Percentiles rank a stretch among this genome's conserved stretches.
Evolutionary conservation across 2,888 invertebrate genomes (phyloP).

Genomic region (Volucella bombylans): DNA sequence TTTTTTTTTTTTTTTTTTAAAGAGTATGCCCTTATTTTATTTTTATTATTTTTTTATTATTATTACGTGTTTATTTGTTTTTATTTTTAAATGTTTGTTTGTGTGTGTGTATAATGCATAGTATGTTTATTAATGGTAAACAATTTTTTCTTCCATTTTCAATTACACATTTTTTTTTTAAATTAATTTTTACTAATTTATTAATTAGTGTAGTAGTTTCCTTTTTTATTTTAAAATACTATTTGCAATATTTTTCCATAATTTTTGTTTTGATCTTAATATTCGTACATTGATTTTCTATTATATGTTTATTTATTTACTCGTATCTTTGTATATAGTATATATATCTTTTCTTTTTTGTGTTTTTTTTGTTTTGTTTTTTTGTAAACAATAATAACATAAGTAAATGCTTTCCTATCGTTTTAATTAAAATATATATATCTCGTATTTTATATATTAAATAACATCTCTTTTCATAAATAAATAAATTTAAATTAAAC

Average conservation of each 20-base stretch:
- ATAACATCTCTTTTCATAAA: conserved; percentile 5
- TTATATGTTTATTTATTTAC: conserved; percentile 2
- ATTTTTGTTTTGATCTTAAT: neutral
- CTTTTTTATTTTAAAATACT: conserved; percentile 23
- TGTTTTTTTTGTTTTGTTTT: neutral
- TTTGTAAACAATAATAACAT: conserved; percentile 23
- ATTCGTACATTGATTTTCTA: conserved; percentile 41
- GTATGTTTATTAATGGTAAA: conserved; percentile 45
- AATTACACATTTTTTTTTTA: conserved; percentile 24
- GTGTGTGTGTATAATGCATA: conserved; percentile 58
- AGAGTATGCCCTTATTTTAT: conserved; percentile 1
- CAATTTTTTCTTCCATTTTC: conserved; percentile 20
- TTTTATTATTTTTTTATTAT: conserved; percentile 28
- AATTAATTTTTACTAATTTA: conserved; percentile 4
- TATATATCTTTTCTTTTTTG: neutral
- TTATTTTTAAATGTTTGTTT: conserved; percentile 37
- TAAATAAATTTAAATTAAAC: neutral
- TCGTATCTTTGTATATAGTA: conserved; percentile 3
- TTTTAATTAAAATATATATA: conserved; percentile 26
- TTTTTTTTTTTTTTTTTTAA: neutral
- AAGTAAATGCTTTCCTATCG: conserved; percentile 29
- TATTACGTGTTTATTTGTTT: conserved; percentile 45
- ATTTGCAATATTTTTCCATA: conserved; percentile 3
- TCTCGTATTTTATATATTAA: conserved; percentile 13
- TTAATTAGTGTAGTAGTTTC: conserved; percentile 13